Base-by-base conservation (phyloP, 1,140 invertebrate genomes). In the Uloborus diversus region DNA sequence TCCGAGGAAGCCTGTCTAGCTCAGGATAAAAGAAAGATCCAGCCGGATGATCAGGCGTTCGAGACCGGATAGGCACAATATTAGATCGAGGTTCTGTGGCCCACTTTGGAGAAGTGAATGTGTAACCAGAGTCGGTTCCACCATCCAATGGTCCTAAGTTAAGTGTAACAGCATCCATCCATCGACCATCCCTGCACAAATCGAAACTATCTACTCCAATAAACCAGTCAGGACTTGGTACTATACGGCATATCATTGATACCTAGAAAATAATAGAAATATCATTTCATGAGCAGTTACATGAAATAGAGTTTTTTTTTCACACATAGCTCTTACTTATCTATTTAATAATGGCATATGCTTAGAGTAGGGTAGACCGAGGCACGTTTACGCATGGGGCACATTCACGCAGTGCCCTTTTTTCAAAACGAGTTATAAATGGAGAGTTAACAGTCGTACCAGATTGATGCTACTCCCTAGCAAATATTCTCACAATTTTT, bases 191-290 rank as follows among this genome's bases (percentile, higher is more conserved):
- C 13, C 94, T 91, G 86, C 97, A 99, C 2, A 99, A 90, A 86
- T 95, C 91, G 84, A 97, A 93, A 75, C 92, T 93, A 86, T 96
- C 95, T n/a, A 99, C 90, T 56, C 97, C 97, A 51, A 99, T 92
- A 87, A 97, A 98, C 97, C 97, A 99, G 89, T 99, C 97, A 0
- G 97, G 97, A 35, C 95, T 98, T 17, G 97, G 97, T 80, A 95
- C 91, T 87, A 96, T 94, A 81, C 93, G 89, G 5, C 92, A 91
- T 89, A 95, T 93, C 84, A 95, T 88, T 33, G 94, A 96, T 64
- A 96, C 93, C 91, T 96, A 81, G 13, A 81, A 79, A 33, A 56
- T 70, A n/a, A 71, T 30, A n/a, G n/a, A n/a, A n/a, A n/a, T n/a
- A n/a, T n/a, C n/a, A n/a, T n/a, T n/a, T n/a, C n/a, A n/a, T n/a